Percentiles rank a stretch among this genome's conserved stretches.
Conservation (phyloP, 2,797 vertebrate species). For the Gobio occitaniae region DNA sequence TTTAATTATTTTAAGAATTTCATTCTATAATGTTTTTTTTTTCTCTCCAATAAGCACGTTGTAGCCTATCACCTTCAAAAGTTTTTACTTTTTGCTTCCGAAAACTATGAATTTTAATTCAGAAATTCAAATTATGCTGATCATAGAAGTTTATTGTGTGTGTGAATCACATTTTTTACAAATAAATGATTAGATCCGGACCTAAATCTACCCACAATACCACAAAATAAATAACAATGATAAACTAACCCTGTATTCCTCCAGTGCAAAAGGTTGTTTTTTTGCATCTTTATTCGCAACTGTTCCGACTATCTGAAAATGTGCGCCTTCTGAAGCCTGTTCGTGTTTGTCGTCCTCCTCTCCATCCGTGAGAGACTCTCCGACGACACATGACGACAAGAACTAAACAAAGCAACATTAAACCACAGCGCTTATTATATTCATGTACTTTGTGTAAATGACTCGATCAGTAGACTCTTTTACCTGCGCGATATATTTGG, state of each 20-base stretch:
- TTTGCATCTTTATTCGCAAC: constrained; percentile 63
- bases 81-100: not conserved
- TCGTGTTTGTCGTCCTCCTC: constrained; percentile 67
- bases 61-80: not conserved
- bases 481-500: constrained; percentile 86
- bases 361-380: constrained; percentile 71
- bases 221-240: not conserved
- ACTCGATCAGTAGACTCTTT: constrained; percentile 36
- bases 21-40: no score
- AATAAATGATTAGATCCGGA: not conserved
- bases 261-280: constrained; percentile 71
- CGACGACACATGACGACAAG: constrained; percentile 76
- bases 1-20: not conserved
- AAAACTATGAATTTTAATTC: not conserved
- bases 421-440: not conserved
- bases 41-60: not conserved
- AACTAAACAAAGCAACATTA: constrained; percentile 74
- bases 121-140: not conserved
- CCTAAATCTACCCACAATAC: not conserved
- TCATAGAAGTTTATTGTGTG: not conserved
- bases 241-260: constrained; percentile 81
- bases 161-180: not conserved
- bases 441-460: no score
- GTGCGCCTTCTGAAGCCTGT: constrained; percentile 61
- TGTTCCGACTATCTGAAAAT: constrained; percentile 86